phyloP scores from a whole-genome alignment of 1,140 invertebrate species.

The Stenopsyche tienmushanensis region DNA sequence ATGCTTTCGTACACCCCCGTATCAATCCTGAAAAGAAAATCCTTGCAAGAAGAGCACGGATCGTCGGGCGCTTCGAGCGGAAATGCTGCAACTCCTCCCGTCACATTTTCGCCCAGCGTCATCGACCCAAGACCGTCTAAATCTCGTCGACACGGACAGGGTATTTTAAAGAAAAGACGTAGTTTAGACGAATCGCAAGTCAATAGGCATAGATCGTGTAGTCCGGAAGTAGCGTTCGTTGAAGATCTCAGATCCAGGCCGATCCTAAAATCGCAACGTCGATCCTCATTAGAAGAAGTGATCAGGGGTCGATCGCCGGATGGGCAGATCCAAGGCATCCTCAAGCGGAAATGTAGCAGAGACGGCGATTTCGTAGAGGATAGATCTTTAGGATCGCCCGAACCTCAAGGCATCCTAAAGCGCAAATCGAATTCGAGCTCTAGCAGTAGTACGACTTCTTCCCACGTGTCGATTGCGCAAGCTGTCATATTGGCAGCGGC shows the following conservation, averaged over 20 bases:
- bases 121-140: constrained; percentile 58
- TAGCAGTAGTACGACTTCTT: constrained; percentile 57
- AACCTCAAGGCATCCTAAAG: constrained; percentile 77
- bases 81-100: constrained; percentile 61
- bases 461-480: constrained; percentile 69
- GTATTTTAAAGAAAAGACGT: constrained; percentile 77
- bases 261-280: constrained; percentile 67
- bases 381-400: constrained; percentile 58
- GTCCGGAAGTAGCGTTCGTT: constrained; percentile 64
- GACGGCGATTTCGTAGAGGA: constrained; percentile 52
- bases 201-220: constrained; percentile 64
- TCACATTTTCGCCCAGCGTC: constrained; percentile 69
- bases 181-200: constrained; percentile 77
- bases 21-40: constrained; percentile 79
- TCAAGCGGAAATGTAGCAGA: constrained; percentile 55
- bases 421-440: constrained; percentile 65
- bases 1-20: constrained; percentile 58
- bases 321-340: constrained; percentile 55
- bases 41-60: constrained; percentile 61
- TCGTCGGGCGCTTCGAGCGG: constrained; percentile 57
- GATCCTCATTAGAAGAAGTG: constrained; percentile 70
- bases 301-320: constrained; percentile 60
- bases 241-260: constrained; percentile 62
- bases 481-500: constrained; percentile 68
- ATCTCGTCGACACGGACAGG: constrained; percentile 64